Base-by-base conservation (phyloP, 2,797 vertebrate genomes). In the Halcyon chelicuti region DNA sequence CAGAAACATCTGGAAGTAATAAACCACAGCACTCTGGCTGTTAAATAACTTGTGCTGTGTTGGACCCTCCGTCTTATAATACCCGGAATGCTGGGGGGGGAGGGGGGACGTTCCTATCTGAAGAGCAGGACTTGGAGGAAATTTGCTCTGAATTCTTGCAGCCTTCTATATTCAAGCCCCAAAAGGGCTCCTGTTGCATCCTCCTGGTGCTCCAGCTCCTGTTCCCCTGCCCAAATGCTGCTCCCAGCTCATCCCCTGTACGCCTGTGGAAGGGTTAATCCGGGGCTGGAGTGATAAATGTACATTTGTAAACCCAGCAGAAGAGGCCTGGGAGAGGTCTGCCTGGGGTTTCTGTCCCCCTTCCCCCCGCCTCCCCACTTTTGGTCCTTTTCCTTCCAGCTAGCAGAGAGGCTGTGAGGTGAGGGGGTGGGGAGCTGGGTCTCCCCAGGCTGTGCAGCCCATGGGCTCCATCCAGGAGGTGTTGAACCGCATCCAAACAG, bases 1-100 rank as follows among this genome's bases (percentile, higher is more conserved):
- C 35, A 35, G 58, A 52, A 91, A 39, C 86, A 89, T 79, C 93
- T 92, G 88, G 26, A 95, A 92, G 31, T 33, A 54, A 88, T 94
- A 84, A 94, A 71, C 19, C 4, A 0, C 2, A 3, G 83, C 5
- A 15, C 63, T 66, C 40, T 6, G 71, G 84, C 80, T 86, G 23
- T 12, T 25, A 5, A 60, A 8, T 31, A 57, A 80, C 52, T 73
- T 33, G 71, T 28, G 78, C 62, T 52, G 63, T 3, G 39, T 29
- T 28, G 28, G 26, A 26, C 46, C 12, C 0, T 21, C 60, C 71
- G 28, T 2, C 68, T 58, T 39, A 5, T 11, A 37, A 11, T 6
- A 20, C 19, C 19, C 4, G 2, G 8, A 31, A 1, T 17, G 14
- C 62, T 12, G 66, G 66, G 16, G n/a, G 22, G 7, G 33, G 0